A percentile compares a stretch with the other conserved stretches of the same genome.
These are phyloP conservation scores for Pocillopora meandrina DNA, from an alignment of 92 coral and sea anemone species.

Conservation along the genomic window DNA sequence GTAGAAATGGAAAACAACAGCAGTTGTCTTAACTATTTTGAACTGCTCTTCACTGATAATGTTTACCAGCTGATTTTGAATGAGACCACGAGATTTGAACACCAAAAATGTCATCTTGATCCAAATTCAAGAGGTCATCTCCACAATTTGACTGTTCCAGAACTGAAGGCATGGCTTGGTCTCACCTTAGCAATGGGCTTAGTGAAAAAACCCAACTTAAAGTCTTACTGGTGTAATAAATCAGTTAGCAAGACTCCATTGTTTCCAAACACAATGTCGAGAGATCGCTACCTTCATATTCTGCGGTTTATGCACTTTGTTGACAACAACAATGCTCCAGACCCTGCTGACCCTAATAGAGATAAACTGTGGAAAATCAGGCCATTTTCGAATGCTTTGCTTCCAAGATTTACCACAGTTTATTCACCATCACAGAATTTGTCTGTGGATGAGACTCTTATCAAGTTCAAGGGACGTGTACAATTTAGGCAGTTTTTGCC, in stretches of 20 bases:
- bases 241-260: conserved; percentile 50
- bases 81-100: conserved; percentile 43
- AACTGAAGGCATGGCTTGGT: conserved; percentile 45
- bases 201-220: conserved; percentile 40
- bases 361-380: conserved; percentile 50
- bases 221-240: conserved; percentile 43
- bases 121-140: conserved; percentile 37
- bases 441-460: conserved; percentile 59
- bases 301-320: conserved; percentile 49
- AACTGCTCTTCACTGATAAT: conserved; percentile 42
- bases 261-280: conserved; percentile 43
- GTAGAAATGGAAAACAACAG: conserved; percentile 29
- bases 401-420: conserved; percentile 42
- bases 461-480: conserved; percentile 52
- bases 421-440: conserved; percentile 57
- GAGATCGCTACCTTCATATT: conserved; percentile 40
- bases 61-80: conserved; percentile 41
- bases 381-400: conserved; percentile 36
- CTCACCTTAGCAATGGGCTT: conserved; percentile 55
- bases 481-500: conserved; percentile 60
- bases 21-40: conserved; percentile 38
- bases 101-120: conserved; percentile 46
- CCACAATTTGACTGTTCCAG: conserved; percentile 48
- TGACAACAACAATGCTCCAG: conserved; percentile 48
- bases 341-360: conserved; percentile 26